phyloP scores from a whole-genome alignment of 2,113 vertebrate species.

The Osmerus eperlanus region DNA sequence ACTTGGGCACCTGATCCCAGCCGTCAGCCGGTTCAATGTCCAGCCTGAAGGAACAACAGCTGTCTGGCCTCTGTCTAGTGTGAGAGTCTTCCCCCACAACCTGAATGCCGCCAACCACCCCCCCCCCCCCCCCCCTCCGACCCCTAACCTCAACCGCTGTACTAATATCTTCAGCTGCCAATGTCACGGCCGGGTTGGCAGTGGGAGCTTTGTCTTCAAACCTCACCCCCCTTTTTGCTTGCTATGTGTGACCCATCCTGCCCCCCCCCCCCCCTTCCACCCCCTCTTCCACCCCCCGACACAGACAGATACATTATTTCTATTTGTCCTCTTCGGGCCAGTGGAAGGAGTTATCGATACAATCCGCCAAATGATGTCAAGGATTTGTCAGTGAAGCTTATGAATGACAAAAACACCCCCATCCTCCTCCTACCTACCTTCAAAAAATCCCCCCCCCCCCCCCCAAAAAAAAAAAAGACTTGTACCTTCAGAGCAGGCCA shows the following conservation, averaged over 20 bases:
- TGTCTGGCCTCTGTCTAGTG: slow-evolving; percentile 73
- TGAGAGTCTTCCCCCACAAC: slow-evolving; percentile 78
- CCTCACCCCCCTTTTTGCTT: slow-evolving; percentile 15
- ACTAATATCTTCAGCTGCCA: slow-evolving; percentile 90
- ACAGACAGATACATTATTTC: slow-evolving; percentile 96
- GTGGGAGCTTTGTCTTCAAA: slow-evolving; percentile 80
- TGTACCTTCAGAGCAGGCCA: slow-evolving; percentile 57
- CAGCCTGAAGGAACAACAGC: slow-evolving; percentile 68
- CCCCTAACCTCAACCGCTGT: slow-evolving; percentile 83
- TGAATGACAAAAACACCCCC: slow-evolving; percentile 90
- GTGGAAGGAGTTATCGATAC: slow-evolving; percentile 94
- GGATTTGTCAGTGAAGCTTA: slow-evolving; percentile 96
- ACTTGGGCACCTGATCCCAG: background rate
- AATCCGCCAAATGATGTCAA: slow-evolving; percentile 92
- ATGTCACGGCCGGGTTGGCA: slow-evolving; percentile 77
- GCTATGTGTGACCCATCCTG: background rate
- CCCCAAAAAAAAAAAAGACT: too few relatives aligned
- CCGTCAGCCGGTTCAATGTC: background rate
- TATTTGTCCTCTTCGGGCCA: slow-evolving; percentile 91
- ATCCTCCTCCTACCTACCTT: slow-evolving; percentile 43
- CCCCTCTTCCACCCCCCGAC: slow-evolving; percentile 62
- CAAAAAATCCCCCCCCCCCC: slow-evolving; percentile 68
- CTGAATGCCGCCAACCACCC: slow-evolving; percentile 62
- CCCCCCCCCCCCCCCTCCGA: slow-evolving; percentile 63
- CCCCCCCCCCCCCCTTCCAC: slow-evolving; percentile 33